Base-by-base conservation (phyloP, 1,140 invertebrate genomes). In the Drosophila sproati region DNA sequence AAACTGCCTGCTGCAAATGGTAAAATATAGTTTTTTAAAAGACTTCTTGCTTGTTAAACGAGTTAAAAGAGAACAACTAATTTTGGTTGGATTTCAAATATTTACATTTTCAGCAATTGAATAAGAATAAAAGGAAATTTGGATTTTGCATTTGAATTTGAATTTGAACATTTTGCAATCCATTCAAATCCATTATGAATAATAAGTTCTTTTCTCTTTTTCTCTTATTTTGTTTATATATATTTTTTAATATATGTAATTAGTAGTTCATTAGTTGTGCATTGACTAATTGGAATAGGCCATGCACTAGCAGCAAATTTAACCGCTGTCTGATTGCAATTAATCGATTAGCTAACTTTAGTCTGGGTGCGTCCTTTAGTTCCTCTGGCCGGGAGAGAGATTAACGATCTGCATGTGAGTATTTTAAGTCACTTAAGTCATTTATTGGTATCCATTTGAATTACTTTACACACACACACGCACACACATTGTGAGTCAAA, bases 401-500 rank as follows among this genome's bases (percentile, higher is more conserved):
- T 12, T 12, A 12, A 12, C 12, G 12, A 12, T 12, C 12, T 54
- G 56, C 63, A 60, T 37, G 63, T 39, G 47, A 67, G 61, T 52
- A 59, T 60, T 66, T 12, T 0, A 12, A 12, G 12, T 12, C 12
- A 12, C 12, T 52, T 57, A 29, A 73, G 54, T 67, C 55, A 67
- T 67, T 67, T 62, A 70, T 54, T 70, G 57, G 50, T 55, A 70
- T 61, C 51, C 62, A 73, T 66, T 66, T 73, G 62, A 51, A 64
- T 57, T 55, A 12, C 12, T 12, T 12, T 0, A 64, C 64, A 12
- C 12, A 12, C 41, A 39, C 62, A 67, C 62, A 59, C 32, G 56
- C 51, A 71, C 51, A 71, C 48, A 60, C 31, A 55, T 86, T 66
- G 66, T 57, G 51, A 69, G 52, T 61, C 50, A 48, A n/a, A 45